phyloP scores from a whole-genome alignment of 2,113 vertebrate genomes.

The Grallaria varia region DNA sequence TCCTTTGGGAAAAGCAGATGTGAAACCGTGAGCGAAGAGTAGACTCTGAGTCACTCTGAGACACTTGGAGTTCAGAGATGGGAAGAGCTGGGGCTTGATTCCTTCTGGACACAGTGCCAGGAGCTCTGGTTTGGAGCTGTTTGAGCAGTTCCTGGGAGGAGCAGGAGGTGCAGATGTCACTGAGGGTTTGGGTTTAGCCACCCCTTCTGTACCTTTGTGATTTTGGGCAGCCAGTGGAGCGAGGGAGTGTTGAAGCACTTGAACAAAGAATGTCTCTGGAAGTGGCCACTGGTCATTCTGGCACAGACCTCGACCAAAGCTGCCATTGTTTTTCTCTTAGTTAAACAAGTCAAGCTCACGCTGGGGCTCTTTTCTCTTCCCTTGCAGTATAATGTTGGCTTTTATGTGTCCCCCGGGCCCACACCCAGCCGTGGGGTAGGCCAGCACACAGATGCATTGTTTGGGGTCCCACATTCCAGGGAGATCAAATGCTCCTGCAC shows the following conservation, averaged over 20 bases:
- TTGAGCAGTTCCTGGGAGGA: accelerated
- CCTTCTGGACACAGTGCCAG: accelerated
- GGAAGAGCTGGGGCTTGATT: accelerated
- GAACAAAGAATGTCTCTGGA: conserved; percentile 23
- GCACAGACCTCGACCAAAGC: background rate
- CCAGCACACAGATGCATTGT: conserved; percentile 48
- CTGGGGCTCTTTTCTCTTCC: conserved; percentile 43
- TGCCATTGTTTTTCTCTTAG: conserved; percentile 32
- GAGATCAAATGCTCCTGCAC: conserved; percentile 35
- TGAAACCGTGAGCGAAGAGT: accelerated
- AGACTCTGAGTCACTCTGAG: background rate
- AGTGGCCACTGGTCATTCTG: conserved; percentile 48
- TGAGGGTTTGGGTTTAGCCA: accelerated
- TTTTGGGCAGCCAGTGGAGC: background rate
- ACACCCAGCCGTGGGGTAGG: background rate
- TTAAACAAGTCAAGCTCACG: conserved; percentile 29
- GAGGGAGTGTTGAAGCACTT: background rate
- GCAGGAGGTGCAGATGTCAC: background rate
- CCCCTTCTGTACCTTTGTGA: background rate
- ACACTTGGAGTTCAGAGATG: accelerated
- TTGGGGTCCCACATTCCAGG: conserved; percentile 35
- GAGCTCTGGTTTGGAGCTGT: accelerated
- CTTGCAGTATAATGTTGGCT: conserved; percentile 41
- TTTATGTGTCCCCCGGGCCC: conserved; percentile 31
- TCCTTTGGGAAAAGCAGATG: background rate